Percentiles rank a stretch among this genome's conserved stretches.
Evolutionary conservation across 2,113 vertebrate genomes (phyloP).

Genomic region (Puntigrus tetrazona): DNA sequence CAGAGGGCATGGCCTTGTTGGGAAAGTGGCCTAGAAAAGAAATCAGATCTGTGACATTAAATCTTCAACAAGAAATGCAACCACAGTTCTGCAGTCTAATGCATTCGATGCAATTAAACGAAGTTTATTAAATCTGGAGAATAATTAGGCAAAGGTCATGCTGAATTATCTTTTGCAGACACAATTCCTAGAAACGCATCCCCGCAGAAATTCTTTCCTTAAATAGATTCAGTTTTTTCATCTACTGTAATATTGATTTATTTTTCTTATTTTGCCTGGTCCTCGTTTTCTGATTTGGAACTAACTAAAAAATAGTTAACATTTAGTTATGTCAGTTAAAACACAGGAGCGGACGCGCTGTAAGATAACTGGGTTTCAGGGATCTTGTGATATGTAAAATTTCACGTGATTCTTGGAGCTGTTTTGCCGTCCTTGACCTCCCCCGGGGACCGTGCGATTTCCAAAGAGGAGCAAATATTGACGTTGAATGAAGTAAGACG

Average conservation of each 20-base stretch:
- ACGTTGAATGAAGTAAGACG: conserved; percentile 24
- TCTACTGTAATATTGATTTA: neutral
- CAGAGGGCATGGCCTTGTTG: conserved; percentile 98
- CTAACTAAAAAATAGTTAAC: neutral
- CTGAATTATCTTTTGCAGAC: neutral
- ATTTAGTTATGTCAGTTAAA: neutral
- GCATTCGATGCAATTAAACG: neutral
- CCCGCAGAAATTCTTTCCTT: neutral
- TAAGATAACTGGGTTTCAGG: neutral
- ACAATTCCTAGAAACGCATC: neutral
- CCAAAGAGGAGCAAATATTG: conserved; percentile 64
- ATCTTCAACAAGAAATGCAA: neutral
- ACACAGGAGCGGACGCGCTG: neutral
- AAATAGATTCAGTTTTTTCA: neutral
- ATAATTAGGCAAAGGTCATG: neutral
- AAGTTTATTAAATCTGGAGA: neutral
- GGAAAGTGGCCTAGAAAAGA: conserved; percentile 90
- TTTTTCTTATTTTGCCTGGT: neutral
- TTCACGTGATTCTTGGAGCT: conserved; percentile 24
- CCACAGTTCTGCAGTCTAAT: neutral
- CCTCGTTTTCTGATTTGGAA: neutral
- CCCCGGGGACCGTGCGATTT: conserved; percentile 35
- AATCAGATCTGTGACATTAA: neutral
- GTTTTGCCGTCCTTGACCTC: conserved; percentile 37
- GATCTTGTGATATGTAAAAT: conserved; percentile 1